A percentile compares a stretch with the other conserved stretches of the same genome.
Evolutionary conservation across 30 jellyfish, hydroid and myxozoan genomes (phyloP).

Genomic region (Cassiopea andromeda): DNA sequence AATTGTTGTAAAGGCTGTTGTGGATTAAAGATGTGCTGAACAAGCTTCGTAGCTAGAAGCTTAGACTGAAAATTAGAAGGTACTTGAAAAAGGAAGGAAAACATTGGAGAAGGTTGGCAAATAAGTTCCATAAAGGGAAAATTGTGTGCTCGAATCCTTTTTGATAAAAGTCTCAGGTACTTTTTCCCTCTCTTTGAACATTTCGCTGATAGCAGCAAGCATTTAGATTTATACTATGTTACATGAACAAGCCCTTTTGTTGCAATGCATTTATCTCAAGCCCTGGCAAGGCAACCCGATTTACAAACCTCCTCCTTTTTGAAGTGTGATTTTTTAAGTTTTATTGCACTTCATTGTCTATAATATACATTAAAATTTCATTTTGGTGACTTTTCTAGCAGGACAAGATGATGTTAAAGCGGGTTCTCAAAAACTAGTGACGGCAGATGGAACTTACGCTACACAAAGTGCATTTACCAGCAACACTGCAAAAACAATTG

Average conservation of each 20-base stretch:
- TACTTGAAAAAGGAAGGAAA: not conserved
- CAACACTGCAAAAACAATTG: conserved; percentile 51
- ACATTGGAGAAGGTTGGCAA: not conserved
- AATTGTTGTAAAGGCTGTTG: no score
- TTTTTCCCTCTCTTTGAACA: no score
- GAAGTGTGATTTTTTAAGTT: not conserved
- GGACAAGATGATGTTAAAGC: conserved; percentile 62
- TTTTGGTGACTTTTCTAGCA: not conserved
- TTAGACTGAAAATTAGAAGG: not conserved
- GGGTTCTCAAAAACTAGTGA: conserved; percentile 69
- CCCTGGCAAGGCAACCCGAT: no score
- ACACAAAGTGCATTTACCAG: conserved; percentile 92
- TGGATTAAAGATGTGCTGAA: no score
- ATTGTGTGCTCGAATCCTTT: no score
- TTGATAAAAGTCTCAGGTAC: no score
- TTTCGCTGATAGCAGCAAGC: no score
- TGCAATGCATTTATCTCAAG: no score
- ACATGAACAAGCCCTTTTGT: no score
- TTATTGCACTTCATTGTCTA: not conserved
- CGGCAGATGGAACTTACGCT: conserved; percentile 98
- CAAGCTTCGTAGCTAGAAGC: not conserved
- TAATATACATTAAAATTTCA: not conserved
- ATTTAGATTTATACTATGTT: no score
- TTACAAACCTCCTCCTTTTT: no score
- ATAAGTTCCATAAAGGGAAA: no score